Evolutionary conservation across 2,797 vertebrate species (phyloP), one percentile per base, ranked within the genome.

Genomic region (Trachurus trachurus): DNA sequence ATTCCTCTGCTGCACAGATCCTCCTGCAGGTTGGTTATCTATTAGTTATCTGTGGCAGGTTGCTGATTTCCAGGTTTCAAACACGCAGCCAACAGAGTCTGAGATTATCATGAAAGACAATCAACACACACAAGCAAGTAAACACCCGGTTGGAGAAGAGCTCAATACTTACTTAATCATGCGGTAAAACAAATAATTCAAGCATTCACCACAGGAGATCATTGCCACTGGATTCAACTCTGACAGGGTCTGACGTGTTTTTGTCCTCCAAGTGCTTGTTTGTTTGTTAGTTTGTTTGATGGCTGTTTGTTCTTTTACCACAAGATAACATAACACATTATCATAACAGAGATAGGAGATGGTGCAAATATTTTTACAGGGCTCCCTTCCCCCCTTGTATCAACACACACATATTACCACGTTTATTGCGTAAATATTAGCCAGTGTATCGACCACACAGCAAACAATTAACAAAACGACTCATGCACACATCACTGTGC

Each of bases 291-390:
- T 34, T 34, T 87, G 81, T 82, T 73, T 78, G 74, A 76, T 72
- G 67, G 37, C 57, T 85, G 83, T 88, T 90, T 90, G 88, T 82
- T 85, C 68, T 72, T 88, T 82, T 82, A 82, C 78, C 72, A 80
- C 68, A 83, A 81, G 81, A 90, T 87, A 90, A 89, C 81, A 78
- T 60, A 47, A 65, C 67, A 49, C 76, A 74, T 81, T 82, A 83
- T 16, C 80, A 86, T 81, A 75, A 59, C 57, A n/a, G 64, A 50
- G 68, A 81, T 62, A 70, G 83, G 71, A 85, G 80, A 79, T 39
- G 80, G 65, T 69, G 86, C 82, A 90, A 84, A 91, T 88, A 89
- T 88, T 87, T 84, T 81, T 37, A 60, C 61, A 66, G 76, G 42
- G 40, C 60, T 39, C 66, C 65, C 57, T 61, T 61, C 54, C 45